Conservation (phyloP, 2,888 invertebrate genomes). For the Proisotoma minuta region DNA sequence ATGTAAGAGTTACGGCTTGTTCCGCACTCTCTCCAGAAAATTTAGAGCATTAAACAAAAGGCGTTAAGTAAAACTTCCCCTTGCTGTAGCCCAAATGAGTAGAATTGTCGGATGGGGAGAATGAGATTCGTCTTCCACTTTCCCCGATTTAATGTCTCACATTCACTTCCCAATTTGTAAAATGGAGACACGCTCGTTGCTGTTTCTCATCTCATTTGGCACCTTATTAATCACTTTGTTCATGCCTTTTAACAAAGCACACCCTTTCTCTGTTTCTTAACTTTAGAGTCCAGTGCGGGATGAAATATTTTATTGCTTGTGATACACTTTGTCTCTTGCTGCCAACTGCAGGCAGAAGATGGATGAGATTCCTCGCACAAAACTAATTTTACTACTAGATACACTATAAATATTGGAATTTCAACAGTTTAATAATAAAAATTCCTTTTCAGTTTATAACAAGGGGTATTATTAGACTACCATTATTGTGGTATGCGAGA, state of each 20-base stretch:
- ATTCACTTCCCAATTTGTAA: too few species aligned
- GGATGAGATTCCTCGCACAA: too few species aligned
- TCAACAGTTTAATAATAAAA: too few species aligned
- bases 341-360: too few species aligned
- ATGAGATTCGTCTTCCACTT: neutral
- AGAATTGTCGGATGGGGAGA: neutral
- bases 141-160: conserved; percentile 7
- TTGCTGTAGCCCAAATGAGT: too few species aligned
- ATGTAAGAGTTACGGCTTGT: neutral
- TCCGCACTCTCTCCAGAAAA: conserved; percentile 12
- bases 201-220: conserved; percentile 38
- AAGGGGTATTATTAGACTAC: too few species aligned
- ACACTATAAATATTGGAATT: too few species aligned
- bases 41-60: conserved; percentile 8
- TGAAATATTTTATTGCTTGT: conserved; percentile 31
- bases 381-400: too few species aligned
- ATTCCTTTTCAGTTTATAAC: too few species aligned
- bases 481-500: conserved; percentile 9
- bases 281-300: conserved; percentile 18
- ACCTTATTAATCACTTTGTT: conserved; percentile 43
- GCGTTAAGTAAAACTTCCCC: neutral
- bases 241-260: conserved; percentile 9
- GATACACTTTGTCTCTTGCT: conserved; percentile 18
- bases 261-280: conserved; percentile 6
- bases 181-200: neutral